phyloP scores from a whole-genome alignment of 2,797 vertebrate species.

The Danionella dracula region DNA sequence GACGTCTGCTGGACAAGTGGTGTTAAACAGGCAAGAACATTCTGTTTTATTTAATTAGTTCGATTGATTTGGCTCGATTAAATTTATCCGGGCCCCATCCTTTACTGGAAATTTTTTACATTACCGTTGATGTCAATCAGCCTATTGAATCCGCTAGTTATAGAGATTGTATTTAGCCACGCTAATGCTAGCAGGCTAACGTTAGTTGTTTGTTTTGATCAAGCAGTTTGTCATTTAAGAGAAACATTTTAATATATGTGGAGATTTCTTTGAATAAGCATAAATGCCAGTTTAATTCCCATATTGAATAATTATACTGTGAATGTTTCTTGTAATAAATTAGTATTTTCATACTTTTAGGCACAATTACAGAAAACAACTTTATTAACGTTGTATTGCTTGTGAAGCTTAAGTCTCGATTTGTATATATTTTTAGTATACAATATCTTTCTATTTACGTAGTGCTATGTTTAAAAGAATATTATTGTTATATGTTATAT shows the following conservation, averaged over 20 bases:
- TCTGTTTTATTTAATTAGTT: slow-evolving; percentile 26
- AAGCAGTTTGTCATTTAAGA: not conserved
- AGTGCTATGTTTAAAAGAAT: too few species aligned
- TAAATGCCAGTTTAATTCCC: too few species aligned
- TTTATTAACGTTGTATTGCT: too few species aligned
- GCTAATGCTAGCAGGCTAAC: slow-evolving; percentile 19
- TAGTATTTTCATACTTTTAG: too few species aligned
- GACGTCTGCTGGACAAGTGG: slow-evolving; percentile 61
- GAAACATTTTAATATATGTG: not conserved
- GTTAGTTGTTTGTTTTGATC: slow-evolving; percentile 34
- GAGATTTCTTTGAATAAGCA: not conserved
- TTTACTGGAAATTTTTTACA: slow-evolving; percentile 27
- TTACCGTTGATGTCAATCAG: not conserved
- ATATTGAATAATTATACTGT: too few species aligned
- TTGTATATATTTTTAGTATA: too few species aligned
- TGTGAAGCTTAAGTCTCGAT: too few species aligned
- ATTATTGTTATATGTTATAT: too few species aligned
- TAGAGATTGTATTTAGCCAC: not conserved
- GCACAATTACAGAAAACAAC: too few species aligned
- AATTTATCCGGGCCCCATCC: slow-evolving; percentile 10
- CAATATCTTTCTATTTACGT: too few species aligned
- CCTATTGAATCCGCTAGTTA: not conserved
- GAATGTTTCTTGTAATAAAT: too few species aligned
- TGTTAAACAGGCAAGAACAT: slow-evolving; percentile 70
- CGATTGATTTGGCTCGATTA: not conserved